These are phyloP conservation scores for Allophyes oxyacanthae DNA, from an alignment of 2,888 invertebrate genomes.

Conservation along the genomic window DNA sequence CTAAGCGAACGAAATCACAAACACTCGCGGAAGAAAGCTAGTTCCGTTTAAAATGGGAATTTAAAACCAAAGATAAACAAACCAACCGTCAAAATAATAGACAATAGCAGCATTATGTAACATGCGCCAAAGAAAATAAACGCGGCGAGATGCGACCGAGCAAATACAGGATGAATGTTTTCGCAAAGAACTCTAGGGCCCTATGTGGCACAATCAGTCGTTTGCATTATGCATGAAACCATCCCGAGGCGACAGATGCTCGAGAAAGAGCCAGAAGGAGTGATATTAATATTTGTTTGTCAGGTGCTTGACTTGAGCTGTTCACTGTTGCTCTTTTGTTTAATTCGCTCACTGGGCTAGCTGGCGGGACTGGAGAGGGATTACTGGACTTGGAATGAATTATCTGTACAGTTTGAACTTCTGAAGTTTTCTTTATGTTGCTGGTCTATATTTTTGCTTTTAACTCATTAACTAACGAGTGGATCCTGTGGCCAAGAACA, in stretches of 20 bases:
- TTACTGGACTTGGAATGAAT: conserved; percentile 1
- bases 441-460: not conserved
- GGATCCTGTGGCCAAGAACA: no score
- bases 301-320: conserved; percentile 64
- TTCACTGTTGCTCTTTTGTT: conserved; percentile 50
- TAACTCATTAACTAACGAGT: no score
- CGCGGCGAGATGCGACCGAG: conserved; percentile 57
- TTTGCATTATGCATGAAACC: conserved; percentile 87
- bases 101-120: conserved; percentile 56
- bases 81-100: conserved; percentile 45
- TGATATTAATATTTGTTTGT: conserved; percentile 78
- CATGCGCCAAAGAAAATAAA: conserved; percentile 58
- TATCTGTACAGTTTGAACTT: not conserved
- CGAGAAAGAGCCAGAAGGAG: conserved; percentile 65
- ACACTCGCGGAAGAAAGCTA: no score
- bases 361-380: not conserved
- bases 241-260: conserved; percentile 79
- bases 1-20: no score
- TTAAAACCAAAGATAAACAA: conserved; percentile 12
- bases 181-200: conserved; percentile 75
- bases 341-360: conserved; percentile 18
- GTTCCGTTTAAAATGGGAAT: no score
- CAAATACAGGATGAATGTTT: conserved; percentile 78
- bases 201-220: conserved; percentile 82
- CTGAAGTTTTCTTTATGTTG: not conserved